Evolutionary conservation across 2,797 vertebrate species (phyloP).

Genomic region (Netta rufina): DNA sequence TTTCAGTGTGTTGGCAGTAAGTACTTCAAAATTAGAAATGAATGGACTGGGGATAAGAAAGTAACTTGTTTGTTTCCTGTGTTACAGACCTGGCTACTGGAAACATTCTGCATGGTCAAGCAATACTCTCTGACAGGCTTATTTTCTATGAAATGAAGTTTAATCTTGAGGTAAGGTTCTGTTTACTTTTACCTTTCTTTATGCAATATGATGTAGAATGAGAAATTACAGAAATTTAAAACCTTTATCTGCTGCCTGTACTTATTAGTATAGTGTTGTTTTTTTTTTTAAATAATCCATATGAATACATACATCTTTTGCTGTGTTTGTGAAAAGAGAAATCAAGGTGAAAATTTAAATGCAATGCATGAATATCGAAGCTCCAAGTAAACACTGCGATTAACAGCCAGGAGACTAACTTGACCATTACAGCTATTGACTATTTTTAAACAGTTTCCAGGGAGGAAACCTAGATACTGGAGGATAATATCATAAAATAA

Average conservation of each 20-base stretch:
- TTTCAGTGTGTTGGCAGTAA: slow-evolving; percentile 19
- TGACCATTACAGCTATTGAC: background rate
- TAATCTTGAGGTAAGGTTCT: slow-evolving; percentile 64
- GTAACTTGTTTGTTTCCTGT: slow-evolving; percentile 33
- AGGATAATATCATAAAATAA: background rate
- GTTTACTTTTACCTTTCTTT: background rate
- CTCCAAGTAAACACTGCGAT: background rate
- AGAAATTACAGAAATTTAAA: background rate
- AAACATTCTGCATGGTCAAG: slow-evolving; percentile 35
- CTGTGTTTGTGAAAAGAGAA: background rate
- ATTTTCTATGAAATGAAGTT: slow-evolving; percentile 48
- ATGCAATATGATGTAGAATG: background rate
- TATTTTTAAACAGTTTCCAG: slow-evolving; percentile 50
- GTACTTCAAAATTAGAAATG: slow-evolving; percentile 5
- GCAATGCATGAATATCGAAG: background rate
- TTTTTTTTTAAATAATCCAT: background rate
- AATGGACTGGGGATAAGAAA: background rate
- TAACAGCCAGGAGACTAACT: background rate
- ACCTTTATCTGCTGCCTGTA: background rate
- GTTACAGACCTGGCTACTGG: slow-evolving; percentile 53
- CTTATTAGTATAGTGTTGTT: background rate
- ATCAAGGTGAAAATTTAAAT: background rate
- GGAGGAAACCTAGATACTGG: background rate
- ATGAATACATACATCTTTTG: background rate
- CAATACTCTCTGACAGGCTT: slow-evolving; percentile 5